Base-by-base conservation (phyloP, 2,888 invertebrate species). In the Epistrophe grossulariae region DNA sequence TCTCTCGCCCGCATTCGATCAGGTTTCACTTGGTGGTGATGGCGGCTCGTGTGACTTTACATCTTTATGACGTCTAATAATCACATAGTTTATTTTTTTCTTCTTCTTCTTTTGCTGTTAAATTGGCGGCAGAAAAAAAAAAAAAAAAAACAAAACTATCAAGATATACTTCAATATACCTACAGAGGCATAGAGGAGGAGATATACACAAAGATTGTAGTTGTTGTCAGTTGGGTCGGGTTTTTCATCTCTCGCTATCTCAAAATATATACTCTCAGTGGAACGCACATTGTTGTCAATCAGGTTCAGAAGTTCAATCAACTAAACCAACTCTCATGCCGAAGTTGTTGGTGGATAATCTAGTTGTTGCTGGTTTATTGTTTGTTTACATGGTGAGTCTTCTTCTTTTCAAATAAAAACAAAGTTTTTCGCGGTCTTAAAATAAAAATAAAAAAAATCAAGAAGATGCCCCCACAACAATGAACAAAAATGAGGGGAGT, bases 261-360 rank as follows among this genome's bases (percentile, higher is more conserved):
- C 50, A 38, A 45, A 68, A 62, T 15, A 62, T 15, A 62, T 60
- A 43, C 40, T 55, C 35, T 59, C 66, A 72, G 72, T 70, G 17
- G 62, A 77, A 87, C 87, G 87, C 87, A 87, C 87, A 79, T 87
- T 87, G 87, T 87, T 87, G 87, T 87, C 87, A 83, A 87, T 87
- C 87, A 87, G 87, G 87, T 87, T 87, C 87, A 87, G 76, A 87
- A 87, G 87, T 87, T 87, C 87, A 87, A 82, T 87, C 87, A 87
- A 87, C 87, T 76, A 68, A 60, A 76, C 48, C 52, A 48, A 60
- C 48, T 45, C 28, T 43, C 64, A 64, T 13, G n/a, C n/a, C n/a
- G 28, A 59, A 59, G 59, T 45, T 50, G 66, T 68, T 50, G 66
- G 70, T 55, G 79, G 83, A 79, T 87, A 87, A 87, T 87, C 87